phyloP scores from a whole-genome alignment of 1,140 invertebrate species.

The roundworm (Caenorhabditis elegans) region DNA sequence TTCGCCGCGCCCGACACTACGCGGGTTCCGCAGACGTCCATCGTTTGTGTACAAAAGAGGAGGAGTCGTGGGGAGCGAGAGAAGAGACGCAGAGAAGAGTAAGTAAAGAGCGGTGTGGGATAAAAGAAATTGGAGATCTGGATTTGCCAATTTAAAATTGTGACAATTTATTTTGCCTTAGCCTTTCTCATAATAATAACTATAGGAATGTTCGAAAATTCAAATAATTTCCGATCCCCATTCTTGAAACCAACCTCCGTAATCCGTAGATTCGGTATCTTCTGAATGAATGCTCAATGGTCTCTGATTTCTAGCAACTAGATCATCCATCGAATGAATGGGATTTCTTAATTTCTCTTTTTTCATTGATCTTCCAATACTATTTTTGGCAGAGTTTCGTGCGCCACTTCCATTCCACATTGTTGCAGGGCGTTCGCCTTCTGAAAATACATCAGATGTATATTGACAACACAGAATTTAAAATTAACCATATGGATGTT shows the following conservation, averaged over 20 bases:
- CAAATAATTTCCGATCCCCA: too few species aligned
- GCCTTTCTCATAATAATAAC: too few species aligned
- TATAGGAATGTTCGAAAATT: too few species aligned
- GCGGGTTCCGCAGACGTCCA: background rate
- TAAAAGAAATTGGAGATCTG: background rate
- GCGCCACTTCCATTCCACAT: background rate
- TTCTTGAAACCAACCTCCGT: too few species aligned
- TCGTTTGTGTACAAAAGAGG: background rate
- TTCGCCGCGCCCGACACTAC: background rate
- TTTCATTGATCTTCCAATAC: constrained; percentile 9
- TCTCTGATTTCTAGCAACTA: background rate
- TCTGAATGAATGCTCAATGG: constrained; percentile 7
- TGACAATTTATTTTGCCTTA: too few species aligned
- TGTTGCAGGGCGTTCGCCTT: background rate
- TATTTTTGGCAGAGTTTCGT: background rate
- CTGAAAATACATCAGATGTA: background rate
- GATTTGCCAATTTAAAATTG: too few species aligned
- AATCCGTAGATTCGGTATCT: background rate
- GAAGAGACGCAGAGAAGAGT: too few species aligned
- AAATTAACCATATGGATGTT: background rate
- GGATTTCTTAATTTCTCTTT: constrained; percentile 5
- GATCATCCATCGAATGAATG: background rate
- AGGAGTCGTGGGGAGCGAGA: background rate
- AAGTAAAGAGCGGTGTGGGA: background rate
- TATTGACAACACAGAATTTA: background rate